These are phyloP conservation scores for Anniella stebbinsi DNA, from an alignment of 2,797 vertebrate species.

Conservation along the genomic window DNA sequence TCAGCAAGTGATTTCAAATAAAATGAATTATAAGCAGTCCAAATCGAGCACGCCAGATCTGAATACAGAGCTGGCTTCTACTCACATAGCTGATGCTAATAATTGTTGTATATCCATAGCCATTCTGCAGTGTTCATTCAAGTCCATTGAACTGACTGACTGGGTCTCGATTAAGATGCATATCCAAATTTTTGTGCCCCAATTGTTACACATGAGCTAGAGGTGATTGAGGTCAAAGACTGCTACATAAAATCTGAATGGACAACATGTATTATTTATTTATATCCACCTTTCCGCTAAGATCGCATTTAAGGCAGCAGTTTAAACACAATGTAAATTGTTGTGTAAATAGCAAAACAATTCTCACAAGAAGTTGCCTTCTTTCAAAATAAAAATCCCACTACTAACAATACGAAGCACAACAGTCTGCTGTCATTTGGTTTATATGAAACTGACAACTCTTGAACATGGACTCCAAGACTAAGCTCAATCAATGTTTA, in stretches of 20 bases:
- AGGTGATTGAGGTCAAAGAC: not conserved
- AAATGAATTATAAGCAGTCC: not conserved
- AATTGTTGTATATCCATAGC: not conserved
- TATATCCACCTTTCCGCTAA: not conserved
- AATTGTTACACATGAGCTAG: not conserved
- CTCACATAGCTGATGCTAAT: not conserved
- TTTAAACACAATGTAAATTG: not conserved
- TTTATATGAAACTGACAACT: not conserved
- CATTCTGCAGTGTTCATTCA: not conserved
- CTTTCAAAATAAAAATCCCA: not conserved
- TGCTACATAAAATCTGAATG: not conserved
- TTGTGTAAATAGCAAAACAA: not conserved
- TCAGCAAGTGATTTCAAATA: not conserved
- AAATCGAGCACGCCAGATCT: not conserved
- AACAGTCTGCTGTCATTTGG: not conserved
- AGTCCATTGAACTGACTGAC: not conserved
- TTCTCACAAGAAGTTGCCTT: not conserved
- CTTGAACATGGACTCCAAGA: not conserved
- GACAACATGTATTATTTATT: not conserved
- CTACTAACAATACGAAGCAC: not conserved
- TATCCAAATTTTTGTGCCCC: not conserved
- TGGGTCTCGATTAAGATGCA: not conserved
- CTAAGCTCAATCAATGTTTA: not conserved
- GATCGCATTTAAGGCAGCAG: not conserved
- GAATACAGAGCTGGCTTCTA: not conserved